phyloP scores from a whole-genome alignment of 35 echinoderm and acorn worm genomes.

The Lytechinus variegatus region DNA sequence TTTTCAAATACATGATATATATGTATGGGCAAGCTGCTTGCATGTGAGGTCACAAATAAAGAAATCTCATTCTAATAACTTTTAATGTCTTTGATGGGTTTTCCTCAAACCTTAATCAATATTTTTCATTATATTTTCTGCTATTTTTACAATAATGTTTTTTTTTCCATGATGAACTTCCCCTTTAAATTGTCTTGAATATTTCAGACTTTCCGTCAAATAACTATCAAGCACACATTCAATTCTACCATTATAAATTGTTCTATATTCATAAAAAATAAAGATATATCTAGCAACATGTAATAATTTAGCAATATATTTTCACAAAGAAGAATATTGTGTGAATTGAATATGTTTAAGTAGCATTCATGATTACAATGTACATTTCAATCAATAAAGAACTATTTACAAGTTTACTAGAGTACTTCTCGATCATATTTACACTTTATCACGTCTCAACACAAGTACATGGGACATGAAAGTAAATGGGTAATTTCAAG shows the following conservation, averaged over 20 bases:
- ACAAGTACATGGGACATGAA: neutral
- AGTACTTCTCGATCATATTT: neutral
- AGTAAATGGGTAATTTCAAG: too few relatives aligned
- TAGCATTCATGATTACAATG: neutral
- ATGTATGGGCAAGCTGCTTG: too few relatives aligned
- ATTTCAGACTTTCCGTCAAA: neutral
- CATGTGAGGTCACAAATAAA: too few relatives aligned
- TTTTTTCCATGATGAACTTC: neutral
- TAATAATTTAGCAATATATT: neutral
- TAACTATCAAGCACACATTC: neutral
- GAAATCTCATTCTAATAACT: too few relatives aligned
- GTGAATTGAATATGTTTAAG: slow-evolving; percentile 2
- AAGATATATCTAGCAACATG: neutral
- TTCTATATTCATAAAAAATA: neutral
- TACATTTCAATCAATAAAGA: neutral
- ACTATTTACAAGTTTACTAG: neutral
- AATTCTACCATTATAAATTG: neutral
- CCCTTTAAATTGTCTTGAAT: neutral
- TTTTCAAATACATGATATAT: too few relatives aligned
- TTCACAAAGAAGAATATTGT: neutral
- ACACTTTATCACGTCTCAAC: neutral
- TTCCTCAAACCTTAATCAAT: too few relatives aligned
- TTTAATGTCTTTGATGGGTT: too few relatives aligned
- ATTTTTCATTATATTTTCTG: too few relatives aligned
- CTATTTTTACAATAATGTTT: too few relatives aligned